phyloP scores from a whole-genome alignment of 2,888 invertebrate genomes.

The Copidosoma aretas region DNA sequence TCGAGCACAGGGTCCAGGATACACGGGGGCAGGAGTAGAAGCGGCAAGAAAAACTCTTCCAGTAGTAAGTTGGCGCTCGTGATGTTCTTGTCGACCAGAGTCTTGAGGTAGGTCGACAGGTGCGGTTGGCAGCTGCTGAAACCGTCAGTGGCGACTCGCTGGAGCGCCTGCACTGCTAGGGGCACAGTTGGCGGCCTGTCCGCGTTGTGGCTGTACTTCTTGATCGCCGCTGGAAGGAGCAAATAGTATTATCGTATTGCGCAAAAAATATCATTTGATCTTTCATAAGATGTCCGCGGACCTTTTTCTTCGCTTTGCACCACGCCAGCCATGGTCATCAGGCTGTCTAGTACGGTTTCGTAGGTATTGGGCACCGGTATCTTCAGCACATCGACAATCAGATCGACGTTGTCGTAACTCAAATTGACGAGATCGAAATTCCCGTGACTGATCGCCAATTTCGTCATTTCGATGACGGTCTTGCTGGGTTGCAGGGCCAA shows the following conservation, averaged over 20 bases:
- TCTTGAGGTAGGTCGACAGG: conserved; percentile 20
- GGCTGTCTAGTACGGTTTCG: neutral
- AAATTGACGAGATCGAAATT: conserved; percentile 1
- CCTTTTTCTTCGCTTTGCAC: neutral
- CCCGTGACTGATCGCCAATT: conserved; percentile 50
- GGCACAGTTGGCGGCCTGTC: neutral
- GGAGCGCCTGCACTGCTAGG: neutral
- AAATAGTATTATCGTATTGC: neutral
- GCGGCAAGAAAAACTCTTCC: neutral
- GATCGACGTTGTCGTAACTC: neutral
- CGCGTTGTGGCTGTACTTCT: neutral
- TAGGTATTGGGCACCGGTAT: neutral
- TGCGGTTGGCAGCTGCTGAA: neutral
- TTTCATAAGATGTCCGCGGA: neutral
- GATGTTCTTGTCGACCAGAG: neutral
- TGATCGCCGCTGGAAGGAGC: neutral
- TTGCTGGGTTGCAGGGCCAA: neutral
- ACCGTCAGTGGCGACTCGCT: neutral
- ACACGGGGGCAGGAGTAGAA: neutral
- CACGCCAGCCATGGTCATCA: neutral
- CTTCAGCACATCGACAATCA: neutral
- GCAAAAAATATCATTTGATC: neutral
- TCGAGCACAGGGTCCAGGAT: neutral
- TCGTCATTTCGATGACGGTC: conserved; percentile 42
- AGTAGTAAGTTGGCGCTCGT: neutral